phyloP scores from a whole-genome alignment of 2,888 invertebrate genomes.

The Rosalia funebris region DNA sequence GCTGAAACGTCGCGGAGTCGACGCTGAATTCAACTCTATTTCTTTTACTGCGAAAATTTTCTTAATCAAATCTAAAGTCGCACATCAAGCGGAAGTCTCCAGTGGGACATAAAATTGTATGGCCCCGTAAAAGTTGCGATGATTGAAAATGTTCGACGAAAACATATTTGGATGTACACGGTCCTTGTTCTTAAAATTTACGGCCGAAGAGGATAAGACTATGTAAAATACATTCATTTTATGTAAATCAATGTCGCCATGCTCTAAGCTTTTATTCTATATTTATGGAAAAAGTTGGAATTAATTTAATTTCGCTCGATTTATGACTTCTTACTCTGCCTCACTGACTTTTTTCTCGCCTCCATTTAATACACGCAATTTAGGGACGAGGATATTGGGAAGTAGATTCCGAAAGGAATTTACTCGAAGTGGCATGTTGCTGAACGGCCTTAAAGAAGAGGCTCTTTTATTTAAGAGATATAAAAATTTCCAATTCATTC shows the following conservation, averaged over 20 bases:
- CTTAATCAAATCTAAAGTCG: constrained; percentile 57
- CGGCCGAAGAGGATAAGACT: constrained; percentile 28
- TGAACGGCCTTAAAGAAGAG: too few species aligned
- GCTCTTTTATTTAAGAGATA: too few species aligned
- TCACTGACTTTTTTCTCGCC: constrained; percentile 7
- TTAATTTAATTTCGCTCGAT: constrained; percentile 28
- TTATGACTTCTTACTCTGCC: constrained; percentile 11
- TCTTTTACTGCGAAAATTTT: constrained; percentile 55
- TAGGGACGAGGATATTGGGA: background rate
- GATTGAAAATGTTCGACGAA: constrained; percentile 55
- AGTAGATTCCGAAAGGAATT: background rate
- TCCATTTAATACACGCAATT: constrained; percentile 5
- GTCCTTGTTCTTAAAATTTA: constrained; percentile 44
- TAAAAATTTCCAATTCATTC: too few species aligned
- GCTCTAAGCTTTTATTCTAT: constrained; percentile 23
- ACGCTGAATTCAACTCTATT: constrained; percentile 38
- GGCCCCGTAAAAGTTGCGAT: constrained; percentile 53
- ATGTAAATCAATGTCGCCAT: constrained; percentile 36
- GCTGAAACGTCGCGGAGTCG: constrained; percentile 1
- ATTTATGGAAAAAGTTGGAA: constrained; percentile 29
- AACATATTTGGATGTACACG: constrained; percentile 51
- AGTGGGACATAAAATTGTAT: constrained; percentile 54
- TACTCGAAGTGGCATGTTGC: too few species aligned
- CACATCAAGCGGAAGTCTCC: constrained; percentile 55
- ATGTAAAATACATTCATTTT: constrained; percentile 34